Evolutionary conservation across 2,888 invertebrate genomes (phyloP).

Genomic region (Drosophila mayaguana): DNA sequence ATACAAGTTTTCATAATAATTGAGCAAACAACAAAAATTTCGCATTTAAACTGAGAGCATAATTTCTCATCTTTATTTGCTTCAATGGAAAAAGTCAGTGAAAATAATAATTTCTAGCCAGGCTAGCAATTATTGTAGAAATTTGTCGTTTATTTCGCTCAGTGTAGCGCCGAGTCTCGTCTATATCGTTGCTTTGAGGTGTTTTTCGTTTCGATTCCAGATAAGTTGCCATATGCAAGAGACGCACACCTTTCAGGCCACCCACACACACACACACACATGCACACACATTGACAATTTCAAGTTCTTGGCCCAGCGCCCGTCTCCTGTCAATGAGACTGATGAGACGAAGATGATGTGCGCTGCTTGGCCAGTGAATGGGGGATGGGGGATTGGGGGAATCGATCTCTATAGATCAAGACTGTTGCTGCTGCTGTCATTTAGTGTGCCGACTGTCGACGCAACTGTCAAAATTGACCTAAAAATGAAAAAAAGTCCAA

Average conservation of each 20-base stretch:
- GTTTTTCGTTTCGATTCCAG: slow-evolving; percentile 21
- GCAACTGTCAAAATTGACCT: slow-evolving; percentile 75
- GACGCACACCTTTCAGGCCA: slow-evolving; percentile 42
- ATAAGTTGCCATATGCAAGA: slow-evolving; percentile 35
- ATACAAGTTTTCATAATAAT: too few relatives aligned
- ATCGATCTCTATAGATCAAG: slow-evolving; percentile 41
- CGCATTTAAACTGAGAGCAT: too few relatives aligned
- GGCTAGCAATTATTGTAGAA: too few relatives aligned
- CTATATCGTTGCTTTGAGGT: slow-evolving; percentile 9
- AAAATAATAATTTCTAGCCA: too few relatives aligned
- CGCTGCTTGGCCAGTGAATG: slow-evolving; percentile 19
- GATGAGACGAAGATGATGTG: slow-evolving; percentile 38
- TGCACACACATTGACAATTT: slow-evolving; percentile 46
- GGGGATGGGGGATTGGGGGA: slow-evolving; percentile 1
- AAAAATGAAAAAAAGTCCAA: slow-evolving; percentile 54
- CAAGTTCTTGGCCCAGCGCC: slow-evolving; percentile 79
- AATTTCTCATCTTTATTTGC: too few relatives aligned
- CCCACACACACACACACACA: slow-evolving; percentile 13
- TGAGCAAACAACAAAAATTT: too few relatives aligned
- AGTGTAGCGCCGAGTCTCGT: slow-evolving; percentile 28
- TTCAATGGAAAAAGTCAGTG: too few relatives aligned
- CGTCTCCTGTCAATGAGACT: slow-evolving; percentile 62
- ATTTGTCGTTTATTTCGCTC: slow-evolving; percentile 22
- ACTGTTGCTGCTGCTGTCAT: slow-evolving; percentile 59
- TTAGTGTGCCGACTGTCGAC: slow-evolving; percentile 63